These are phyloP conservation scores for Heliconius congener DNA, from an alignment of 1,140 invertebrate species.

Conservation along the genomic window DNA sequence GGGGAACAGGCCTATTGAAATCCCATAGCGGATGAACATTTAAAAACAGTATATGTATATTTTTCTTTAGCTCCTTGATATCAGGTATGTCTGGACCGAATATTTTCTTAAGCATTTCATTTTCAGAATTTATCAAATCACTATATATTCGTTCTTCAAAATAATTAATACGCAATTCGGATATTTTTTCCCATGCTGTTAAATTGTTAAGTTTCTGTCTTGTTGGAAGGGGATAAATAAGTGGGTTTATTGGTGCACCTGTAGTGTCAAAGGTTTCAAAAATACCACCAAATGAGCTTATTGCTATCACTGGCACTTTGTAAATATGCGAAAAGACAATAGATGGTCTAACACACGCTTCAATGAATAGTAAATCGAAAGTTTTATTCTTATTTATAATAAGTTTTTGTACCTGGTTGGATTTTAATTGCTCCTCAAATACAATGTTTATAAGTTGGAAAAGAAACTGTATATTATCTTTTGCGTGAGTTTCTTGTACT, in stretches of 20 bases:
- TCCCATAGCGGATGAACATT: constrained; percentile 74
- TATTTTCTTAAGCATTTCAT: constrained; percentile 35
- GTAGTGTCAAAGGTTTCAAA: constrained; percentile 36
- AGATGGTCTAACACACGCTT: constrained; percentile 40
- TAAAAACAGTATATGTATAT: constrained; percentile 80
- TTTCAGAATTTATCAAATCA: constrained; percentile 11
- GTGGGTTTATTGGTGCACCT: constrained; percentile 42
- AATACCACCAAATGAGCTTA: constrained; percentile 50
- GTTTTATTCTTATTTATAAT: constrained; percentile 33
- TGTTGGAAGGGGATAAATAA: constrained; percentile 41
- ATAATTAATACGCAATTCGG: constrained; percentile 22
- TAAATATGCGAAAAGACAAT: constrained; percentile 46
- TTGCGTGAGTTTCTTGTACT: constrained; percentile 28
- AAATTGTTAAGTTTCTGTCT: constrained; percentile 43
- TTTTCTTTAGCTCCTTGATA: constrained; percentile 53
- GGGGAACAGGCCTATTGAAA: constrained; percentile 66
- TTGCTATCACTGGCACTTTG: constrained; percentile 50
- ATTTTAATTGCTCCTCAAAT: constrained; percentile 41
- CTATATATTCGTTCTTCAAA: neutral
- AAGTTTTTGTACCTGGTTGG: constrained; percentile 40
- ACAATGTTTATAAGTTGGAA: constrained; percentile 28
- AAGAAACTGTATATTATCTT: constrained; percentile 23
- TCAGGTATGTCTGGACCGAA: constrained; percentile 52
- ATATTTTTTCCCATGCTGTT: constrained; percentile 39
- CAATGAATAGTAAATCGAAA: constrained; percentile 52